Base-by-base conservation (phyloP, 2,113 vertebrate genomes). In the Phasianus colchicus region DNA sequence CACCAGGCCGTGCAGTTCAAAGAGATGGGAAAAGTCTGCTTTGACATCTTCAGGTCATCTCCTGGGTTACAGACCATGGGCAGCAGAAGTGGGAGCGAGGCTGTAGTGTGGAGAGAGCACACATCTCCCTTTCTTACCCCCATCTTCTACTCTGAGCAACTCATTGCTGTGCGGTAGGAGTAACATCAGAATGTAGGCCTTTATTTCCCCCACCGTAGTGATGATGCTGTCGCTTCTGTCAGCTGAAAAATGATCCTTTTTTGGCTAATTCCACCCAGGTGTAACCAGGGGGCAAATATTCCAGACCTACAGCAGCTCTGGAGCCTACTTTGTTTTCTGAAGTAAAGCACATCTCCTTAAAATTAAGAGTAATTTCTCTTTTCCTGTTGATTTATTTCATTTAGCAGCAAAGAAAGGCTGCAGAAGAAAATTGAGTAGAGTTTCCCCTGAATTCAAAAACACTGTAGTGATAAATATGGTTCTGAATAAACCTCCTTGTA, bases 391-490 rank as follows among this genome's bases (percentile, higher is more conserved):
- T 95, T 2, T 3, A 69, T 95, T 91, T 86, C 94, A 88, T 90
- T 60, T 43, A 94, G 65, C 65, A 82, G 89, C 84, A 87, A 88
- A 90, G 86, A 89, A 88, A 87, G 79, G 87, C 75, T 55, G 95
- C 87, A 95, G 94, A 89, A 88, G 83, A 93, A 93, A 97, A 97
- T 96, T 95, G 96, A 97, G 80, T 95, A 60, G 95, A 93, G 72
- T 95, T 97, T 91, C 95, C 93, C 16, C 92, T 54, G 93, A 95
- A 97, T 96, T 96, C 95, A 94, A 70, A 81, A 95, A 95, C 96
- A 96, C 96, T 95, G 89, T 92, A 96, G 96, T 97, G 97, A 96
- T 97, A 97, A 97, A 98, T 98, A 96, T 19, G 67, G 80, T 92
- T 93, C 90, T 67, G 96, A 97, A 98, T 97, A 97, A 97, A 93